phyloP scores from a whole-genome alignment of 2,797 vertebrate species.

The Setipinna tenuifilis region DNA sequence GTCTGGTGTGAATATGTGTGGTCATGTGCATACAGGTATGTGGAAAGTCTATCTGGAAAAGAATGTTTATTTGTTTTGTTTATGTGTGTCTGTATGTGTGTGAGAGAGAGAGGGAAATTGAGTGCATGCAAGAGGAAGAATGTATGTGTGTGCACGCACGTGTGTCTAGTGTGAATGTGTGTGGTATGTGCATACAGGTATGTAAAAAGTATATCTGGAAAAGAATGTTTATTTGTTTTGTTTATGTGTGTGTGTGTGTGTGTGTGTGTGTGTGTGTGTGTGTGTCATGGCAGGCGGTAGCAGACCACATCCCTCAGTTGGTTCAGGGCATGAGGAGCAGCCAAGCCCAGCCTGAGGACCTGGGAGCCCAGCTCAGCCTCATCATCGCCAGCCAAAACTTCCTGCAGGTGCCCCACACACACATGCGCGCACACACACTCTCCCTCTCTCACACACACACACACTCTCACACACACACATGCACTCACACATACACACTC shows the following conservation, averaged over 20 bases:
- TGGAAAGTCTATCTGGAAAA: conserved; percentile 7
- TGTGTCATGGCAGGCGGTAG: conserved; percentile 80
- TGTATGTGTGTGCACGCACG: too few species aligned
- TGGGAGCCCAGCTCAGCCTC: conserved; percentile 91
- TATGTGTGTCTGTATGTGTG: not conserved
- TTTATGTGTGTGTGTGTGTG: not conserved
- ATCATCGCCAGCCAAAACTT: conserved; percentile 98
- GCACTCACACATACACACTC: not conserved
- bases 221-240: conserved; percentile 1
- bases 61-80: not conserved
- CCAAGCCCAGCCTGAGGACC: conserved; percentile 93
- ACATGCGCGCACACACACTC: not conserved
- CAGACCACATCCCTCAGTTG: conserved; percentile 93
- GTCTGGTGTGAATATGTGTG: not conserved
- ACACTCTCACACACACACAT: conserved; percentile 62
- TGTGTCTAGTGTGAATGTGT: not conserved
- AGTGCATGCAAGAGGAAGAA: too few species aligned
- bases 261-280: conserved; percentile 35
- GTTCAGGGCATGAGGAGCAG: conserved; percentile 96
- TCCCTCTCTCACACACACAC: not conserved
- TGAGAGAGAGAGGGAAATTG: not conserved
- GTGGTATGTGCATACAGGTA: conserved; percentile 11
- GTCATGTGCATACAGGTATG: conserved; percentile 14
- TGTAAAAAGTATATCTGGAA: conserved; percentile 14
- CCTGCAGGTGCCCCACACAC: conserved; percentile 81